Evolutionary conservation across 2,113 vertebrate species (phyloP), one percentile per base, ranked within the genome.

Genomic region (Cebidichthys violaceus): DNA sequence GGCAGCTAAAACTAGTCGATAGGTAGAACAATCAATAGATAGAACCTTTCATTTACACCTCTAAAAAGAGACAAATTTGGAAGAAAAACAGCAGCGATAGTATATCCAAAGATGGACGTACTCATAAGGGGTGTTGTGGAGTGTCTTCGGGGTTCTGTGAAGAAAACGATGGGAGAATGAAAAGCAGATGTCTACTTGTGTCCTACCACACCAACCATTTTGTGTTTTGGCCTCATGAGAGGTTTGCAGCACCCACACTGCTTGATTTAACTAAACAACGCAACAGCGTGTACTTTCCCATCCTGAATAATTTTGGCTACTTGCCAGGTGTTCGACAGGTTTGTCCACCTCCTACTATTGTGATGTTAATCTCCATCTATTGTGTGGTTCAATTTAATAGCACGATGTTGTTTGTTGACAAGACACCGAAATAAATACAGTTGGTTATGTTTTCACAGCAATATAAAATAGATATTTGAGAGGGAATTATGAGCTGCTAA

Each of bases 81-180:
- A 75, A 0, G 0, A 39, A 45, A 0, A 22, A 27, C 6, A 66
- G 61, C 5, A 54, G 22, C 1, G 18, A 39, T 13, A 29, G 0
- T 67, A 0, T 73, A 57, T 64, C 27, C 61, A 70, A 65, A 77
- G 22, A 11, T 18, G 31, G 69, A 0, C 78, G 0, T 86, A 92
- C 86, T 0, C 72, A 91, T 82, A 33, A 91, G 72, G 60, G 88
- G 77, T 29, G 0, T 0, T 33, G 75, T 1, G 14, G 89, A 91
- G 2, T 1, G 17, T 54, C 89, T 87, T 70, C 84, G 86, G 2
- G 18, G 0, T 1, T 27, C 89, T 91, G 80, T 66, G 1, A 66
- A 67, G 41, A 33, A 79, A 35, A 84, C 20, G 4, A 70, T 4
- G 73, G 18, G 18, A 14, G 9, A 55, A 39, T 17, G 7, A 77